Evolutionary conservation across 2,113 vertebrate genomes (phyloP), one percentile per base, ranked within the genome.

Genomic region (Zosterops hypoxanthus): DNA sequence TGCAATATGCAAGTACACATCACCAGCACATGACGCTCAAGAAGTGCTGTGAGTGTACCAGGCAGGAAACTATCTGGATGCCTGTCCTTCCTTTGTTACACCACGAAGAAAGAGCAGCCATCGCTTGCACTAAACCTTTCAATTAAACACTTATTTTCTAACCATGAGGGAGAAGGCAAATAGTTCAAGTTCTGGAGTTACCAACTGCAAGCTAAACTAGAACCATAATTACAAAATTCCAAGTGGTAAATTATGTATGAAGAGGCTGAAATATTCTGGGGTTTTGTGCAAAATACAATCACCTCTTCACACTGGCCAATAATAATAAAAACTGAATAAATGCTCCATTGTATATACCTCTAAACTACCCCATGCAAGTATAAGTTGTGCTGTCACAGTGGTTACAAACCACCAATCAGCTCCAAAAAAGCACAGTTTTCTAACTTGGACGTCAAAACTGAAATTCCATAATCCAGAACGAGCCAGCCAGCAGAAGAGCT

Each of bases 161-260:
- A 55, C 82, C 50, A 4, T 94, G 66, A 84, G 19, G 41, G 34
- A 84, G 44, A 88, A 91, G 60, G 65, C 42, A 81, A 90, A 80
- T 0, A 1, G 73, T 72, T 89, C 65, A 82, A 76, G 89, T 91
- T 95, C 81, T 91, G 77, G 81, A 94, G 65, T 84, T 87, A 85
- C 28, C 81, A 95, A 87, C 78, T 76, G 23, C 61, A 95, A 84
- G 41, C n/a, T 78, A 68, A 82, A 88, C 69, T 91, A 95, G 83
- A 95, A 92, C 81, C 57, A 64, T 61, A 95, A 97, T 89, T 92
- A 84, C 46, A 29, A 82, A 78, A 96, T 95, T 95, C 91, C 84
- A 64, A 87, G 41, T 13, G n/a, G 80, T 57, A 94, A 96, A 92
- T 75, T 91, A 44, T 55, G 94, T 24, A 12, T 56, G 60, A 83